Conservation (phyloP, 2,888 invertebrate species). For the Mesorhabditis spiculigera region DNA sequence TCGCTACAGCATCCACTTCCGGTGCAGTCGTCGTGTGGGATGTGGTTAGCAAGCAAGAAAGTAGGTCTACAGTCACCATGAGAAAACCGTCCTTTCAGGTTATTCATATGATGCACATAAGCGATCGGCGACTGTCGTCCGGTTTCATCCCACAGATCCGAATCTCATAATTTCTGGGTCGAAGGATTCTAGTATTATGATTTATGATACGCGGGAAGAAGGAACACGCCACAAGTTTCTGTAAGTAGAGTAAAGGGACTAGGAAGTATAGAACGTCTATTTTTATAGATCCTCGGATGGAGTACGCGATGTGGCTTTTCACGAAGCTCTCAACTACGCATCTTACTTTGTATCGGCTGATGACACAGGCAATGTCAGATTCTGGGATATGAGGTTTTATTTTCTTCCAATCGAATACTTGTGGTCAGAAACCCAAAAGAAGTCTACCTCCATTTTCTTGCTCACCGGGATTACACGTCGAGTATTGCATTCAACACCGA, state of each 20-base stretch:
- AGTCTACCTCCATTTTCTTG: constrained; percentile 12
- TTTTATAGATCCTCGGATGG: constrained; percentile 20
- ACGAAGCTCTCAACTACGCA: constrained; percentile 17
- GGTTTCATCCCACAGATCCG: constrained; percentile 25
- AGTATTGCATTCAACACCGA: constrained; percentile 28
- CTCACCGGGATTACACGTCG: constrained; percentile 33
- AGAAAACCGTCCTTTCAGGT: not conserved
- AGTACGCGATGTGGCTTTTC: constrained; percentile 29
- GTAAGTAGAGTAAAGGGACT: not conserved
- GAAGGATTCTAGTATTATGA: constrained; percentile 12
- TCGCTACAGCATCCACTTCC: constrained; percentile 36
- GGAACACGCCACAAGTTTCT: not conserved
- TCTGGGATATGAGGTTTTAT: constrained; percentile 34
- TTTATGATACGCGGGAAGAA: constrained; percentile 13
- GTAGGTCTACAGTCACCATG: constrained; percentile 14
- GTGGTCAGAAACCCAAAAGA: not conserved
- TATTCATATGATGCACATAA: constrained; percentile 22
- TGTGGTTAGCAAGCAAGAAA: constrained; percentile 15
- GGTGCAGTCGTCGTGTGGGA: constrained; percentile 40
- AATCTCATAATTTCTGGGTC: constrained; percentile 23
- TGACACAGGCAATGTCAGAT: constrained; percentile 31
- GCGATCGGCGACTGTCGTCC: constrained; percentile 34
- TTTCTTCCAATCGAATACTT: not conserved
- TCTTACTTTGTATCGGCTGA: constrained; percentile 32
- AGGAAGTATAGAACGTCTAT: too few relatives aligned